Conservation (phyloP, 2,888 invertebrate genomes). For the Meta bourneti region DNA sequence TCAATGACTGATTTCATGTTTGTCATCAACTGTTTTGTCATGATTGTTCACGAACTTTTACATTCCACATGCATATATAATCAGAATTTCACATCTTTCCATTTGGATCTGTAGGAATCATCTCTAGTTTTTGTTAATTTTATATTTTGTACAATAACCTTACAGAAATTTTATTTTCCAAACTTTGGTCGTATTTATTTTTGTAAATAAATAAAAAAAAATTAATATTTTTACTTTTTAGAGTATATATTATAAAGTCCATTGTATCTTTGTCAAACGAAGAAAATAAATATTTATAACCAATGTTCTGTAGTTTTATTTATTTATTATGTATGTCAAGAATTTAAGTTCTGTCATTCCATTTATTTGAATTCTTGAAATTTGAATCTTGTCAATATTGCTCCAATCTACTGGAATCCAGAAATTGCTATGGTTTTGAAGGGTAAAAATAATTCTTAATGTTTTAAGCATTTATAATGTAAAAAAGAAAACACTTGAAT, state of each 20-base stretch:
- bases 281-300: not conserved
- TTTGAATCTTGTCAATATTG: too few species aligned
- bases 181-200: conserved; percentile 25
- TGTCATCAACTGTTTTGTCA: not conserved
- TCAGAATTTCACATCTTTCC: too few species aligned
- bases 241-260: conserved; percentile 5
- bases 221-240: not conserved
- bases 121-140: not conserved
- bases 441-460: too few species aligned
- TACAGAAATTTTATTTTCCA: conserved; percentile 9
- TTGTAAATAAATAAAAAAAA: conserved; percentile 18
- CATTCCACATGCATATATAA: not conserved
- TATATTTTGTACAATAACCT: not conserved
- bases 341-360: too few species aligned
- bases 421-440: too few species aligned
- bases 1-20: not conserved
- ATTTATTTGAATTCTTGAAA: too few species aligned
- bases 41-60: not conserved
- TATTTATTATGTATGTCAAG: too few species aligned
- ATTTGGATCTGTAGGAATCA: not conserved
- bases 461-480: not conserved
- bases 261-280: not conserved
- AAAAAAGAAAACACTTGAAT: not conserved
- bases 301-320: not conserved
- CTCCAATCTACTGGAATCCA: too few species aligned